phyloP scores from a whole-genome alignment of 2,888 invertebrate species.

The Clanis bilineata region DNA sequence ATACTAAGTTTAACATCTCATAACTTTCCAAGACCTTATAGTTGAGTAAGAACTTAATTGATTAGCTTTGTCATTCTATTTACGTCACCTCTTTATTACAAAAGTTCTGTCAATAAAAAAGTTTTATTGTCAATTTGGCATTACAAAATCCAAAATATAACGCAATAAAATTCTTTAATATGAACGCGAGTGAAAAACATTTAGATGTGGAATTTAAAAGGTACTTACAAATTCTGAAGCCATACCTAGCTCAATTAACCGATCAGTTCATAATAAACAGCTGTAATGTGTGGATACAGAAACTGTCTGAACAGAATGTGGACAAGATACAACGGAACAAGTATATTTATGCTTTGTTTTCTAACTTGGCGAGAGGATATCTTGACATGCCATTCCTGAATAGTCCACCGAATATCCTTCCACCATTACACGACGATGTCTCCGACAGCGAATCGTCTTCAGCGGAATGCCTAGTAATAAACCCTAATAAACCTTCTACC shows the following conservation, averaged over 20 bases:
- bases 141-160: background rate
- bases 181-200: conserved; percentile 18
- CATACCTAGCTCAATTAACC: conserved; percentile 56
- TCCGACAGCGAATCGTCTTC: conserved; percentile 48
- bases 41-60: too few species aligned
- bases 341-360: conserved; percentile 63
- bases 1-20: too few species aligned
- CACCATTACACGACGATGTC: conserved; percentile 44
- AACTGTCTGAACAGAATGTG: conserved; percentile 51
- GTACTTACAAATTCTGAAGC: conserved; percentile 63
- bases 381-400: conserved; percentile 59
- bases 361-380: conserved; percentile 62
- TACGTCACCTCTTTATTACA: background rate
- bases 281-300: conserved; percentile 69
- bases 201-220: conserved; percentile 65
- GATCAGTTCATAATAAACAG: conserved; percentile 54
- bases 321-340: conserved; percentile 66
- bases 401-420: conserved; percentile 47
- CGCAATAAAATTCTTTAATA: background rate
- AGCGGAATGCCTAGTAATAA: conserved; percentile 49
- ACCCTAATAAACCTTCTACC: conserved; percentile 46
- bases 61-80: background rate
- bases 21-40: too few species aligned
- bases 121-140: background rate
- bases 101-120: background rate